A percentile compares a stretch with the other conserved stretches of the same genome.
These are phyloP conservation scores for Phylloscopus trochiloides DNA, from an alignment of 2,113 vertebrate species.

Conservation along the genomic window DNA sequence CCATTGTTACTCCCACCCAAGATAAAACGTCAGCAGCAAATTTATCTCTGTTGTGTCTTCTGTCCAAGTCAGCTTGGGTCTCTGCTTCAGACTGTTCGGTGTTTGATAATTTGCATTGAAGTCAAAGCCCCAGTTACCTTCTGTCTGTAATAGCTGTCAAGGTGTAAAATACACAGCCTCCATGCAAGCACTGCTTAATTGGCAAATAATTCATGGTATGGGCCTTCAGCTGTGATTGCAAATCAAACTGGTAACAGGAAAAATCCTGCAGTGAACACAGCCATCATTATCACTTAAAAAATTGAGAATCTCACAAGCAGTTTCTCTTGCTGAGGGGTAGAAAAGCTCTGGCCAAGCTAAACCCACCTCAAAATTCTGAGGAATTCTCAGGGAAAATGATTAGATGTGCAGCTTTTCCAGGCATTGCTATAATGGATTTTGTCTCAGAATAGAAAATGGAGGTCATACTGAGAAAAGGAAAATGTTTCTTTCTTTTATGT, in stretches of 20 bases:
- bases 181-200: not conserved
- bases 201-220: not conserved
- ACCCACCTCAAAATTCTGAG: not conserved
- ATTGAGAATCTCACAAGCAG: not conserved
- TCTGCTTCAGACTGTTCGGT: not conserved
- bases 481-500: conserved; percentile 33
- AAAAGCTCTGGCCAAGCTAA: not conserved
- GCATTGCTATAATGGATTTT: conserved; percentile 26
- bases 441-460: conserved; percentile 39
- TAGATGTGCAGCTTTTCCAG: not conserved
- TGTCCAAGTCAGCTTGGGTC: not conserved
- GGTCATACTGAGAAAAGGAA: conserved; percentile 35
- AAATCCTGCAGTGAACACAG: not conserved
- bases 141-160: not conserved
- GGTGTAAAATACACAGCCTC: conserved; percentile 8
- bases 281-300: not conserved
- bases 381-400: not conserved
- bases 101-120: conserved; percentile 28
- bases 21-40: conserved; percentile 18
- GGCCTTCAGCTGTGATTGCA: not conserved
- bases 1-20: not conserved
- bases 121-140: not conserved
- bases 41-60: conserved; percentile 74
- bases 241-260: not conserved
- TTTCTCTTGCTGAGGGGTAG: not conserved